Base-by-base conservation (phyloP, 2,888 invertebrate genomes). In the Sympetrum striolatum region DNA sequence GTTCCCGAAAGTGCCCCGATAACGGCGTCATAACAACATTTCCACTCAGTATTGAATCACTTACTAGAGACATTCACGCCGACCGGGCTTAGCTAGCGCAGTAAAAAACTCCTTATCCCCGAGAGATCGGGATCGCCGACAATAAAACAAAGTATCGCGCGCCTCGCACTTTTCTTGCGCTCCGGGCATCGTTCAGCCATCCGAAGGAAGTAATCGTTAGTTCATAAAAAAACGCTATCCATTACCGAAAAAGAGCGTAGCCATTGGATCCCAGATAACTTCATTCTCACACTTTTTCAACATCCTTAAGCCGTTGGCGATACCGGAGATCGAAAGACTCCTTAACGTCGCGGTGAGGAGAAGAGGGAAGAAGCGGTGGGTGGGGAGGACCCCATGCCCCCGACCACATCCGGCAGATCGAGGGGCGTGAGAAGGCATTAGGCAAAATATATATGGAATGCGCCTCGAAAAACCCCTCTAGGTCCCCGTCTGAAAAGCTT, bases 401-500 rank as follows among this genome's bases (percentile, higher is more conserved):
- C 82, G 58, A 58, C 60, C 86, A 86, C 86, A 86, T 86, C 86
- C 86, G 86, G 86, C 86, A 37, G 86, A 82, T 82, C 82, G 60
- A 37, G 86, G 86, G 86, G 60, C 86, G 86, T 86, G 86, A 86
- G 86, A 86, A 86, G 60, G 86, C 86, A 86, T 86, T 86, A 86
- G 86, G 86, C 86, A 86, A 86, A 86, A 60, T 86, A 86, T 86
- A 86, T 86, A 60, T 86, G 86, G 86, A 86, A 86, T 86, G 86
- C 86, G 86, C 60, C 86, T 86, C 82, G 15, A 48, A 81, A n/a
- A 82, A 82, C 58, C 86, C 37, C 64, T 64, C 86, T 60, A 58
- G 35, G 39, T 18, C 58, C 35, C 53, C 81, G 5, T 14, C 73
- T 31, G 25, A 73, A 73, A 73, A 73, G 73, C 25, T 31, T 73